These are phyloP conservation scores for Hyaena hyaena DNA, from an alignment of 2,113 vertebrate genomes.

Conservation along the genomic window DNA sequence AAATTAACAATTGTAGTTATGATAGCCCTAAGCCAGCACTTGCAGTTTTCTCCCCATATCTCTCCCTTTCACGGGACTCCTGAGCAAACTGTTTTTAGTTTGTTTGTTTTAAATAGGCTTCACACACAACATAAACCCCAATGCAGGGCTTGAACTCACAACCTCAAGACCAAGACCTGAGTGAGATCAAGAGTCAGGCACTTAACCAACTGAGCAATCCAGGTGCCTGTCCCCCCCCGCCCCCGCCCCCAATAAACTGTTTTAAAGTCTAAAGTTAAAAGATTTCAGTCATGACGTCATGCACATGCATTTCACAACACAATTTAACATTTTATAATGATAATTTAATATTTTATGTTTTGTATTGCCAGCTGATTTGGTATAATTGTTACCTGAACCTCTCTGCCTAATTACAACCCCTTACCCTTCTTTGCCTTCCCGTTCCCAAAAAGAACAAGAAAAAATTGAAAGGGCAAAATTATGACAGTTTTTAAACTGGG, in stretches of 20 bases:
- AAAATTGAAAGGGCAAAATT: not conserved
- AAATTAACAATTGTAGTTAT: not conserved
- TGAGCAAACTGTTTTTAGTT: not conserved
- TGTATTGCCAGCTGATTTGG: not conserved
- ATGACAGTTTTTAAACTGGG: not conserved
- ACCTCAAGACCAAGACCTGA: no score
- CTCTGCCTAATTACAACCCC: conserved; percentile 5
- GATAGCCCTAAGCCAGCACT: not conserved
- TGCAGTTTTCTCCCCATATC: not conserved
- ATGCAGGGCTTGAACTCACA: no score
- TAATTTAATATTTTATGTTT: not conserved
- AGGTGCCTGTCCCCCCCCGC: no score
- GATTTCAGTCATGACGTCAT: conserved; percentile 50
- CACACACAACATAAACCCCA: no score
- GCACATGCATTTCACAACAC: not conserved
- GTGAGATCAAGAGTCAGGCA: no score
- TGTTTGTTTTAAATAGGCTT: no score
- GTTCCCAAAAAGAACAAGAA: not conserved
- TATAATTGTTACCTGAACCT: conserved; percentile 26
- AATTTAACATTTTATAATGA: conserved; percentile 11
- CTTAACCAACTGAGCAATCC: no score
- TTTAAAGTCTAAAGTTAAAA: conserved; percentile 47
- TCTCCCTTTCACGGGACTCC: not conserved
- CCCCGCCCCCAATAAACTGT: not conserved
- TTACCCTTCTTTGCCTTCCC: not conserved